Conservation (phyloP, 2,113 vertebrate genomes). For the Hylia prasina region DNA sequence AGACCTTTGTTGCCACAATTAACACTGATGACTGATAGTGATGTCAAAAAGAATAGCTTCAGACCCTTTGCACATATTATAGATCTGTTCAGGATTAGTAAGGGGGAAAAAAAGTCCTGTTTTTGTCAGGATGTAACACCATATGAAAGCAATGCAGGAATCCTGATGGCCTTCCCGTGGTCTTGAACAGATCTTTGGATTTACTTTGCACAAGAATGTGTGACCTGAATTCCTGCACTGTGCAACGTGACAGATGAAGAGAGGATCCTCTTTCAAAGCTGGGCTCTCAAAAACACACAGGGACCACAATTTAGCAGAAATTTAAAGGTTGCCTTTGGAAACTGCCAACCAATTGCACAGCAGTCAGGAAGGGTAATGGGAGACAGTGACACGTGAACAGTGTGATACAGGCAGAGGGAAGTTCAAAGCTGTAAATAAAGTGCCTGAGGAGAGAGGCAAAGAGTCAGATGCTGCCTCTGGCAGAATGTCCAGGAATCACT, state of each 20-base stretch:
- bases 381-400: neutral
- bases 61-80: neutral
- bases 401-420: neutral
- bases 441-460: neutral
- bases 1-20: neutral
- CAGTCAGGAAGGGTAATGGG: neutral
- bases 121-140: neutral
- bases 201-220: neutral
- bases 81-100: neutral
- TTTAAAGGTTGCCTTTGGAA: conserved; percentile 25
- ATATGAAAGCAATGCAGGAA: neutral
- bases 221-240: neutral
- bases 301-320: neutral
- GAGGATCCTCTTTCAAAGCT: neutral
- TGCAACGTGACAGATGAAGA: neutral
- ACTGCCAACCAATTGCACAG: neutral
- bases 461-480: conserved; percentile 34
- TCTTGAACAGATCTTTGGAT: neutral
- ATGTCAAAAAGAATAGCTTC: neutral
- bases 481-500: neutral
- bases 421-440: conserved; percentile 2
- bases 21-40: neutral
- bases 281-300: neutral
- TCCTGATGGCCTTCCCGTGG: neutral
- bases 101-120: neutral